Evolutionary conservation across 2,113 vertebrate species (phyloP).

Genomic region (Colistium nudipinnis): DNA sequence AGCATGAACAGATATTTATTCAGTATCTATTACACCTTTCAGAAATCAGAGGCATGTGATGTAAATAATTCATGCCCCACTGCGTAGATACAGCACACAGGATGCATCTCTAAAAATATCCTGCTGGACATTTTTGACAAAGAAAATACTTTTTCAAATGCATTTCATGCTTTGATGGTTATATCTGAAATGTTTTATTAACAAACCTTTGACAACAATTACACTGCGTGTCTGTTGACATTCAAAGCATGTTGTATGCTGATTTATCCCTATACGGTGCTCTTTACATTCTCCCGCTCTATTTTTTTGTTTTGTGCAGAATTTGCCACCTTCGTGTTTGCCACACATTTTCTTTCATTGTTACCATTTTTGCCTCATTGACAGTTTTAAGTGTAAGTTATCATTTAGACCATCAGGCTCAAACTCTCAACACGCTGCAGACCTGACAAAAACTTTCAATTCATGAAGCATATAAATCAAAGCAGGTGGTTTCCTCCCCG

Average conservation of each 20-base stretch:
- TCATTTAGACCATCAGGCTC: slow-evolving; percentile 30
- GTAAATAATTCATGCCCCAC: too few relatives aligned
- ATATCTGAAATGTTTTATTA: not conserved
- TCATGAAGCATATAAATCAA: slow-evolving; percentile 73
- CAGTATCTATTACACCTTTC: too few relatives aligned
- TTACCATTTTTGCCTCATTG: slow-evolving; percentile 3
- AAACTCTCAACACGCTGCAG: slow-evolving; percentile 35
- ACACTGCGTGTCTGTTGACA: not conserved
- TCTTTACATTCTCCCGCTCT: not conserved
- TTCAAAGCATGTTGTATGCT: not conserved
- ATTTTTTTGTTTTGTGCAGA: not conserved
- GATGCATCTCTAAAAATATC: too few relatives aligned
- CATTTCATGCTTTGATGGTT: not conserved
- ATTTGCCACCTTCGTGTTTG: not conserved
- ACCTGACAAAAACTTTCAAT: slow-evolving; percentile 48
- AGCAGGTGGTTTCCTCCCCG: slow-evolving; percentile 80
- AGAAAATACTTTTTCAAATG: too few relatives aligned
- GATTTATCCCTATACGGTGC: slow-evolving; percentile 7
- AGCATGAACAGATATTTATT: too few relatives aligned
- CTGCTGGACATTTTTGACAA: too few relatives aligned
- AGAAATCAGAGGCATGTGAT: too few relatives aligned
- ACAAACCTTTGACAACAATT: not conserved
- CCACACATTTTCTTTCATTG: slow-evolving; percentile 9
- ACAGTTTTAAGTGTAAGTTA: not conserved
- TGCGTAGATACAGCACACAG: too few relatives aligned